phyloP scores from a whole-genome alignment of 2,113 vertebrate genomes.

The Strix uralensis region DNA sequence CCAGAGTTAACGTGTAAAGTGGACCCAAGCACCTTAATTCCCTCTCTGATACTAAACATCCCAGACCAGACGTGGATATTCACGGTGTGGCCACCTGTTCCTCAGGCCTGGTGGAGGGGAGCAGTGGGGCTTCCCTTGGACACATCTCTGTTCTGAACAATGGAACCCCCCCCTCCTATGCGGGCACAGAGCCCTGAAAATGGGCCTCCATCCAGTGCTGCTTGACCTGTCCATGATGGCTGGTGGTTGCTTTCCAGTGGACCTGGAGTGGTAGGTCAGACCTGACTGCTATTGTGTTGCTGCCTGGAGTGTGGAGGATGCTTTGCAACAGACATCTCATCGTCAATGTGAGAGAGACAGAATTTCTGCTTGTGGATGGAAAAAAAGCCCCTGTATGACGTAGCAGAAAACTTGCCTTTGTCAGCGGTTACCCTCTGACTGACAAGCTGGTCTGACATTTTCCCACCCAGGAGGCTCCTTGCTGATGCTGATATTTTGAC shows the following conservation, averaged over 20 bases:
- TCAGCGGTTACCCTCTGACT: rapidly evolving
- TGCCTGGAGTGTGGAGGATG: neutral
- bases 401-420: neutral
- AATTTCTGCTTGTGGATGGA: neutral
- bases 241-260: neutral
- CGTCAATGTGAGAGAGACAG: neutral
- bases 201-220: neutral
- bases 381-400: rapidly evolving
- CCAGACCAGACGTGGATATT: neutral
- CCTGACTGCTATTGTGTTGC: neutral
- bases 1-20: neutral
- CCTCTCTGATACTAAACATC: neutral
- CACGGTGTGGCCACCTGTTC: rapidly evolving
- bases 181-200: neutral
- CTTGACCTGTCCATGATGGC: neutral
- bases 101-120: neutral
- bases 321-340: neutral
- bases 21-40: neutral
- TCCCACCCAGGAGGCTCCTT: neutral
- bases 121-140: neutral
- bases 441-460: neutral
- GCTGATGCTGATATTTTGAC: neutral
- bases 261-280: neutral
- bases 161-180: neutral
- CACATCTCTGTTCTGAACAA: neutral